A percentile compares a stretch with the other conserved stretches of the same genome.
Evolutionary conservation across 2,797 vertebrate genomes (phyloP).

Genomic region (Cossypha dichroa): DNA sequence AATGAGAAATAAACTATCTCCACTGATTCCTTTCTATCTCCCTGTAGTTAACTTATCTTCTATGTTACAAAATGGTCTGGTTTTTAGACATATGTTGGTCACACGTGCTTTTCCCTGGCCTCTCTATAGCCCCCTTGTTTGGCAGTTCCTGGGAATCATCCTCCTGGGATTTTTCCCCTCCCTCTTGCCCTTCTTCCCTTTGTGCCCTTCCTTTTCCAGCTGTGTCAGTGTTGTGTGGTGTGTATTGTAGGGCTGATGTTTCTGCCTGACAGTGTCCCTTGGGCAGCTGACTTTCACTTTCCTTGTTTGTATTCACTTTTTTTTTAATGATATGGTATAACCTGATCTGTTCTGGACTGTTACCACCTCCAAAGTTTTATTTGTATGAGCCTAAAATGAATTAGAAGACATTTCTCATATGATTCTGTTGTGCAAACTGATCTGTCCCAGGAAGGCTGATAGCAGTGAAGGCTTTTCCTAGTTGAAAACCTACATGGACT

Average conservation of each 20-base stretch:
- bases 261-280: background rate
- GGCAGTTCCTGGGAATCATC: background rate
- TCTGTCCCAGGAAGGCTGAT: background rate
- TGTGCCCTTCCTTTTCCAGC: background rate
- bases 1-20: background rate
- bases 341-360: background rate
- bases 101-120: background rate
- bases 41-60: background rate
- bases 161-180: background rate
- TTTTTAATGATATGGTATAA: background rate
- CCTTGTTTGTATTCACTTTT: background rate
- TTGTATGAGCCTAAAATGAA: slow-evolving; percentile 16
- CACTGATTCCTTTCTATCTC: background rate
- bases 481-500: background rate
- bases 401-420: background rate
- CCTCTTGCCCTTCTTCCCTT: background rate
- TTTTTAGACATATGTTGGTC: background rate
- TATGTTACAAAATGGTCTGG: background rate
- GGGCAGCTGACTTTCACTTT: background rate
- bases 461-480: background rate
- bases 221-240: background rate
- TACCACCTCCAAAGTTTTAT: slow-evolving; percentile 1
- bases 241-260: background rate
- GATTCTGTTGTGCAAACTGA: slow-evolving; percentile 10
- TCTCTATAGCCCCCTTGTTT: background rate